A percentile compares a stretch with the other conserved stretches of the same genome.
These are phyloP conservation scores for Zelleria hepariella DNA, from an alignment of 2,888 invertebrate genomes.

Conservation along the genomic window DNA sequence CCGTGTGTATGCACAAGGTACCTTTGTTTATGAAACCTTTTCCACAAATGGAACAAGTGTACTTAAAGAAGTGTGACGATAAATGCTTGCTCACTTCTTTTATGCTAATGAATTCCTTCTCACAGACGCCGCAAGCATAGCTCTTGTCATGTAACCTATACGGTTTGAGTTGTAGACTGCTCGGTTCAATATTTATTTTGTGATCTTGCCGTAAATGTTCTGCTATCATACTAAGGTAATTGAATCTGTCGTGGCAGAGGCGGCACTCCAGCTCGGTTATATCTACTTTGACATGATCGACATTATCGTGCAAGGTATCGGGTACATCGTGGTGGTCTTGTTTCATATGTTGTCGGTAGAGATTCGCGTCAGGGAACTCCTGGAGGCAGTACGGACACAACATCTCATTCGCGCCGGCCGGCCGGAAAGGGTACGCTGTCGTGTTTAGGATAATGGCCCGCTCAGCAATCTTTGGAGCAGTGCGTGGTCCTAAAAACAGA, in stretches of 20 bases:
- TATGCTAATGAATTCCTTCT: neutral
- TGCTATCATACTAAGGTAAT: neutral
- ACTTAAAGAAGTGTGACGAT: neutral
- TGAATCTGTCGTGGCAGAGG: slow-evolving; percentile 1
- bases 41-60: slow-evolving; percentile 1
- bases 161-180: neutral
- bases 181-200: neutral
- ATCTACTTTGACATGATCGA: slow-evolving; percentile 6
- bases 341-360: slow-evolving; percentile 15
- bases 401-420: slow-evolving; percentile 17
- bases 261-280: slow-evolving; percentile 8
- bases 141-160: neutral
- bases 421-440: slow-evolving; percentile 7
- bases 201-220: slow-evolving; percentile 1
- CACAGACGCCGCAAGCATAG: slow-evolving; percentile 1
- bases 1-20: neutral
- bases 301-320: neutral
- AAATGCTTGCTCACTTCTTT: slow-evolving; percentile 3
- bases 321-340: neutral
- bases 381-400: slow-evolving; percentile 15
- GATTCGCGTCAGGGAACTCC: neutral
- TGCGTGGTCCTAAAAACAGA: slow-evolving; percentile 61
- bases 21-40: neutral
- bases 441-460: slow-evolving; percentile 6
- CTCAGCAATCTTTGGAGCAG: slow-evolving; percentile 34